Evolutionary conservation across 2,888 invertebrate genomes (phyloP).

Genomic region (Phasia obesa): DNA sequence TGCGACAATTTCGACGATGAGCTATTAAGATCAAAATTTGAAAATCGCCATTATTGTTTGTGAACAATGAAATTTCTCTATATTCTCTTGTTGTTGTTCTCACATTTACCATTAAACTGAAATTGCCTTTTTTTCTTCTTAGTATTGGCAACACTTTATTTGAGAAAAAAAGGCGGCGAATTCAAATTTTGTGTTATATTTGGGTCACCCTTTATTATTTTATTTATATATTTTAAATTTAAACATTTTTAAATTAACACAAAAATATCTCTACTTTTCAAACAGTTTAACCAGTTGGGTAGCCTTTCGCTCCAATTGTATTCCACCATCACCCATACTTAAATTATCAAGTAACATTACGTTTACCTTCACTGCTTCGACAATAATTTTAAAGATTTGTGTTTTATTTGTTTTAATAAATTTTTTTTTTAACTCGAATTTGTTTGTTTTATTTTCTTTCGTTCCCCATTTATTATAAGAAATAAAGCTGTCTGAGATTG

Average conservation of each 20-base stretch:
- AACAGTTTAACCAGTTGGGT: not conserved
- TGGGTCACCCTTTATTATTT: no score
- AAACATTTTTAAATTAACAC: not conserved
- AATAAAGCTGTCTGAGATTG: slow-evolving; percentile 8
- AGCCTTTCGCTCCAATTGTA: slow-evolving; percentile 37
- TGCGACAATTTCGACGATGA: no score
- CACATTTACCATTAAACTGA: no score
- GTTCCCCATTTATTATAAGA: not conserved
- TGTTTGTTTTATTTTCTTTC: slow-evolving; percentile 4
- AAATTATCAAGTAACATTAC: slow-evolving; percentile 14
- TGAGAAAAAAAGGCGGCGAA: no score
- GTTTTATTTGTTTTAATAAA: slow-evolving; percentile 12
- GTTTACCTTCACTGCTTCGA: slow-evolving; percentile 47
- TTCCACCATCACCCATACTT: slow-evolving; percentile 18
- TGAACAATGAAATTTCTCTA: no score
- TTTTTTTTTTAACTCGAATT: slow-evolving; percentile 29
- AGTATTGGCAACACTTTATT: no score
- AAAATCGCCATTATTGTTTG: no score
- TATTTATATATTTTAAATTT: no score
- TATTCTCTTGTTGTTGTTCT: no score
- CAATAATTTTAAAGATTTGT: slow-evolving; percentile 9
- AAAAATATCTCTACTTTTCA: not conserved
- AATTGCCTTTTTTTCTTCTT: no score
- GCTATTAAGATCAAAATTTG: no score
- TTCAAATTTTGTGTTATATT: no score